Base-by-base conservation (phyloP, 92 coral and sea anemone species). In the Nematostella vectensis region DNA sequence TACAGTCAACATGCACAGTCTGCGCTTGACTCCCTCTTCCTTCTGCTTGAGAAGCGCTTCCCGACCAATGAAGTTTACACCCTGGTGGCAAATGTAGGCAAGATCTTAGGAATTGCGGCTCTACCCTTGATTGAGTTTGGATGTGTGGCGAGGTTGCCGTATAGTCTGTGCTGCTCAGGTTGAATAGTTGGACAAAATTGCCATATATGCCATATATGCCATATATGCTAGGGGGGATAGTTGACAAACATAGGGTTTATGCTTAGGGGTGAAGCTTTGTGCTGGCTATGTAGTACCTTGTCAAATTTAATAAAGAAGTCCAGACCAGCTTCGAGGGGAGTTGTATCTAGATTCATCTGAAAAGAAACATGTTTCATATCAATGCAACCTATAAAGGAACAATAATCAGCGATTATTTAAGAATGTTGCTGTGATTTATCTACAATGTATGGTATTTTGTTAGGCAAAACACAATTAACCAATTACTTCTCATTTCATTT, bases 261-360 rank as follows among this genome's bases (percentile, higher is more conserved):
- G n/a, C n/a, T n/a, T n/a, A n/a, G n/a, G n/a, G n/a, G n/a, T n/a
- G n/a, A n/a, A n/a, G n/a, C n/a, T n/a, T n/a, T n/a, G n/a, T n/a
- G n/a, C n/a, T n/a, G n/a, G n/a, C n/a, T n/a, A n/a, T n/a, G 15
- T 33, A 15, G 40, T 33, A 91, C 98, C 88, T 91, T 91, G 62
- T 86, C 61, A 20, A 91, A 71, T 62, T 82, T 91, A 26, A 91
- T 80, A 55, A 91, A 91, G 55, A 58, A 73, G 28, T 77, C 98
- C 26, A 91, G 70, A 11, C 98, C 98, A 40, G 95, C 93, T 55
- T 91, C 98, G 12, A 91, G 80, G 0, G 98, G 98, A 54, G 94
- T 85, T 31, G 81, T 72, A 36, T 91, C 98, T 75, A 91, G 62
- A 60, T 91, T 91, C 98, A 91, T 91, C 98, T 91, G 62, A 18